Evolutionary conservation across 1,140 invertebrate genomes (phyloP).

Genomic region (Temnothorax longispinosus): DNA sequence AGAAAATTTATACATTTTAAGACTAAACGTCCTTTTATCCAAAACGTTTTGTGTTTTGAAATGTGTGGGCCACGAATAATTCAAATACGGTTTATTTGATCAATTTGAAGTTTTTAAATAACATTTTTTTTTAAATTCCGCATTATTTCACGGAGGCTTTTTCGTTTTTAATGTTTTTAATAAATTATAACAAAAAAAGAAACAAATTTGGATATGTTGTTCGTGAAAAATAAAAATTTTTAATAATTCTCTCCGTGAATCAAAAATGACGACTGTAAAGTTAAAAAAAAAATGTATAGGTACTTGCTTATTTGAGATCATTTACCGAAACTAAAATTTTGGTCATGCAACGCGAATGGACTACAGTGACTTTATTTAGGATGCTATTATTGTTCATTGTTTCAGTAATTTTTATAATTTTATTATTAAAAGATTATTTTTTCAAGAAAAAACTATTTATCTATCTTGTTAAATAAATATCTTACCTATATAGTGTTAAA

Average conservation of each 20-base stretch:
- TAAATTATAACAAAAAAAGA: not conserved
- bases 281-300: too few species aligned
- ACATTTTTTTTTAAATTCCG: not conserved
- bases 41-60: not conserved
- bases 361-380: not conserved
- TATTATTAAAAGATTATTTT: not conserved
- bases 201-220: not conserved
- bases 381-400: not conserved
- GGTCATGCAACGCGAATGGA: not conserved
- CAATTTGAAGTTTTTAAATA: not conserved
- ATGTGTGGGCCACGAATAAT: too few species aligned
- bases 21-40: not conserved
- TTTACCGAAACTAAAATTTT: not conserved
- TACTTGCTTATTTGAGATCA: too few species aligned
- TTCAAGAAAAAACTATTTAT: not conserved
- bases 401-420: not conserved
- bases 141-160: not conserved
- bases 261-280: too few species aligned
- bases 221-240: not conserved
- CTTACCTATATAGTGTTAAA: too few species aligned
- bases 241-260: not conserved
- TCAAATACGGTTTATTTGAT: too few species aligned
- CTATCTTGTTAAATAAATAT: too few species aligned
- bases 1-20: not conserved
- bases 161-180: not conserved